phyloP scores from a whole-genome alignment of 2,797 vertebrate species.

The Lagorchestes hirsutus region DNA sequence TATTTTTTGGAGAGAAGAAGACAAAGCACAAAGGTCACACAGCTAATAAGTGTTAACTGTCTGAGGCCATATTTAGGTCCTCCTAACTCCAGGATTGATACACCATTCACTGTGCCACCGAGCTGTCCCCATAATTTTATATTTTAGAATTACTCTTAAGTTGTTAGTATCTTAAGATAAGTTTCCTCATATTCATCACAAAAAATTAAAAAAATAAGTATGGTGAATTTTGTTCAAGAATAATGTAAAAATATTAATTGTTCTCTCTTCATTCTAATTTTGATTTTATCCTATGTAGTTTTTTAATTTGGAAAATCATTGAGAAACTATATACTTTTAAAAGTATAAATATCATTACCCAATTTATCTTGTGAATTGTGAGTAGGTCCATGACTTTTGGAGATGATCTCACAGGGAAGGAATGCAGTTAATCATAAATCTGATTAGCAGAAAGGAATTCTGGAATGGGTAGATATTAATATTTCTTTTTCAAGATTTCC shows the following conservation, averaged over 20 bases:
- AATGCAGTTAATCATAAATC: conserved; percentile 22
- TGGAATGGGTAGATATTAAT: conserved; percentile 3
- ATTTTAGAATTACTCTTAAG: not conserved
- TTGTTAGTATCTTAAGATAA: not conserved
- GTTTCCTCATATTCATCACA: not conserved
- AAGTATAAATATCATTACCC: not conserved
- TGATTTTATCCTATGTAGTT: not conserved
- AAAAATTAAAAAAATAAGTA: not conserved
- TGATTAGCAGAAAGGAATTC: conserved; percentile 11
- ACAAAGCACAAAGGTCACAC: too few species aligned
- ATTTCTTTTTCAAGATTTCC: conserved; percentile 25
- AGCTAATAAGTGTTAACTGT: too few species aligned
- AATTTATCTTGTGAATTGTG: not conserved
- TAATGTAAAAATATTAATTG: not conserved
- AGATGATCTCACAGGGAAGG: not conserved
- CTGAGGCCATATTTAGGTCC: too few species aligned
- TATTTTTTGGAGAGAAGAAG: not conserved
- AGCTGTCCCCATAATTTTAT: not conserved
- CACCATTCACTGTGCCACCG: too few species aligned
- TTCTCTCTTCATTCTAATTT: not conserved
- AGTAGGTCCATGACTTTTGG: not conserved
- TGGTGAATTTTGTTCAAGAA: not conserved
- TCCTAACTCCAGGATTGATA: too few species aligned
- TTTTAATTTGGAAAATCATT: not conserved
- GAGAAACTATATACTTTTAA: not conserved